Conservation (phyloP, 2,797 vertebrate species). For the Bradypodion pumilum region DNA sequence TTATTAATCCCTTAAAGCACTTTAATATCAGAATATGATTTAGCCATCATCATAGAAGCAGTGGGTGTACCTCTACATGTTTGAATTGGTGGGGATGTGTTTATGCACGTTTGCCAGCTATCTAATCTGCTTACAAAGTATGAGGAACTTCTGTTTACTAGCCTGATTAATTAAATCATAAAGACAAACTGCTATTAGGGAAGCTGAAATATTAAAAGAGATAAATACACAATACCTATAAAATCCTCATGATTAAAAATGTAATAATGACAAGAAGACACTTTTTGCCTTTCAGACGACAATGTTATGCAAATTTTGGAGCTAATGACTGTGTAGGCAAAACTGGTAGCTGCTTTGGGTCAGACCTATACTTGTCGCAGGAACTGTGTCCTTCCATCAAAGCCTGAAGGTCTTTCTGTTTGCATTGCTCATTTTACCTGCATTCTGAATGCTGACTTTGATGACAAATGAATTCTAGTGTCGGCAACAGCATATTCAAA, state of each 20-base stretch:
- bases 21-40: conserved; percentile 42
- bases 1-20: conserved; percentile 63
- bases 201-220: conserved; percentile 25
- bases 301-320: not conserved
- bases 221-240: conserved; percentile 14
- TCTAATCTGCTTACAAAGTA: conserved; percentile 51
- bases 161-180: conserved; percentile 52
- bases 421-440: not conserved
- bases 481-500: not conserved
- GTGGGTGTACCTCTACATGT: not conserved
- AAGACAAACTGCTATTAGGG: conserved; percentile 33
- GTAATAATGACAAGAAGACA: conserved; percentile 9
- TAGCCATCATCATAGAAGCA: not conserved
- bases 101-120: conserved; percentile 45
- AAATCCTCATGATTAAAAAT: conserved; percentile 28
- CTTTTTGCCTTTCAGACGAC: conserved; percentile 11
- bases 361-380: not conserved
- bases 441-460: conserved; percentile 1
- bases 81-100: conserved; percentile 15
- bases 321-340: not conserved
- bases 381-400: not conserved
- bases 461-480: not conserved
- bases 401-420: not conserved
- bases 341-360: not conserved
- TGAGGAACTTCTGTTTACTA: conserved; percentile 48